phyloP scores from a whole-genome alignment of 2,888 invertebrate species.

The Aphodius sticticus region DNA sequence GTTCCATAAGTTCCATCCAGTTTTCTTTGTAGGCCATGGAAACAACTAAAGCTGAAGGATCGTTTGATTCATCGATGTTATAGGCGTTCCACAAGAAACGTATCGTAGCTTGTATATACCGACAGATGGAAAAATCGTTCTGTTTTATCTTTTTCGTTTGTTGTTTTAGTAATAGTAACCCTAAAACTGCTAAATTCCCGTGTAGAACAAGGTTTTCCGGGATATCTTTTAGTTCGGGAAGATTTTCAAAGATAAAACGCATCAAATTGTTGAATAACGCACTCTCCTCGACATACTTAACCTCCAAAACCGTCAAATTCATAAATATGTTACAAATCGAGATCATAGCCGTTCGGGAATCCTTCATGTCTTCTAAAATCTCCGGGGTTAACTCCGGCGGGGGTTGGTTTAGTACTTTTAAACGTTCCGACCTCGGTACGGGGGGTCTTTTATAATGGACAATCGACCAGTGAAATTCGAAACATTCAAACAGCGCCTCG shows the following conservation, averaged over 20 bases:
- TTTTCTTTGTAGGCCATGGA: conserved; percentile 85
- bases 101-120: conserved; percentile 88
- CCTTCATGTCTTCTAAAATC: conserved; percentile 82
- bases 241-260: conserved; percentile 84
- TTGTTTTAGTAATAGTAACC: conserved; percentile 83
- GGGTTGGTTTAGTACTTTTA: conserved; percentile 78
- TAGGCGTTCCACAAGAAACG: conserved; percentile 94
- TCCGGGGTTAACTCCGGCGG: conserved; percentile 78
- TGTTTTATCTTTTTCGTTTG: conserved; percentile 84
- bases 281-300: conserved; percentile 82
- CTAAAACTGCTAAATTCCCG: conserved; percentile 85
- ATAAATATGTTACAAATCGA: conserved; percentile 91
- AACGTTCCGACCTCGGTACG: conserved; percentile 80
- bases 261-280: conserved; percentile 79
- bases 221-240: conserved; percentile 84
- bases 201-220: conserved; percentile 86
- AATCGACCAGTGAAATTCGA: conserved; percentile 87
- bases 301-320: conserved; percentile 90
- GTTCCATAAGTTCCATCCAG: conserved; percentile 89
- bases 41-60: conserved; percentile 82
- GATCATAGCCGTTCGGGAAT: conserved; percentile 84
- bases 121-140: conserved; percentile 88
- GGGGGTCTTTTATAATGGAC: conserved; percentile 85
- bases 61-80: conserved; percentile 86
- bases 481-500: conserved; percentile 79